These are phyloP conservation scores for Orchesella flavescens DNA, from an alignment of 2,888 invertebrate species.

Conservation along the genomic window DNA sequence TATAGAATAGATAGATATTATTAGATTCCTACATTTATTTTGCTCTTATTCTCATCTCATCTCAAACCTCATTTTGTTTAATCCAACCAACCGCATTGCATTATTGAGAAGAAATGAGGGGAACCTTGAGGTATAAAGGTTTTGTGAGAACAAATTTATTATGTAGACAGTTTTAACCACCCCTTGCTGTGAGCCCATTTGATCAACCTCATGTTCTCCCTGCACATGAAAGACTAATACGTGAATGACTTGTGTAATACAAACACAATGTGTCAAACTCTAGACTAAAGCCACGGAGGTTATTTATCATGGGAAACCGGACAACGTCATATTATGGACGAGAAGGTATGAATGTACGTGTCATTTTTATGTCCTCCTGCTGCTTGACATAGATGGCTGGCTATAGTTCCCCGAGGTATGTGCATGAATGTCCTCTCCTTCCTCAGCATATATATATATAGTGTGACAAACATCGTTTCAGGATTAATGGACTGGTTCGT, in stretches of 20 bases:
- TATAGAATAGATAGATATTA: not conserved
- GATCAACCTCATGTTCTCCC: not conserved
- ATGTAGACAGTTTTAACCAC: not conserved
- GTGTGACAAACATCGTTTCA: slow-evolving; percentile 15
- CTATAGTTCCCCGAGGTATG: not conserved
- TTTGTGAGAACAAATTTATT: not conserved
- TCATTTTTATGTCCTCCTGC: slow-evolving; percentile 44
- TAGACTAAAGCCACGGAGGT: slow-evolving; percentile 34
- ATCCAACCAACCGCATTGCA: slow-evolving; percentile 14
- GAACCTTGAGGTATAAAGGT: not conserved
- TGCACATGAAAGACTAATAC: slow-evolving; percentile 10
- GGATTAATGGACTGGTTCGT: slow-evolving; percentile 18
- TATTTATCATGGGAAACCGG: slow-evolving; percentile 49
- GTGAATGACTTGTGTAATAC: slow-evolving; percentile 35
- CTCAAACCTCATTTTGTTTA: not conserved
- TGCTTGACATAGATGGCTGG: slow-evolving; percentile 30
- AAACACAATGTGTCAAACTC: slow-evolving; percentile 47
- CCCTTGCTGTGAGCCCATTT: slow-evolving; percentile 2
- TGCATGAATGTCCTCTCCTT: not conserved
- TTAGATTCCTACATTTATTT: slow-evolving; percentile 16
- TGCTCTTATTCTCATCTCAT: not conserved
- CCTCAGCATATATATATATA: not conserved
- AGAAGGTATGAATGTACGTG: slow-evolving; percentile 8
- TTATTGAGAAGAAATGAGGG: not conserved
- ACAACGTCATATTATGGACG: slow-evolving; percentile 34